These are phyloP conservation scores for Spondyliosoma cantharus DNA, from an alignment of 2,797 vertebrate genomes.

Conservation along the genomic window DNA sequence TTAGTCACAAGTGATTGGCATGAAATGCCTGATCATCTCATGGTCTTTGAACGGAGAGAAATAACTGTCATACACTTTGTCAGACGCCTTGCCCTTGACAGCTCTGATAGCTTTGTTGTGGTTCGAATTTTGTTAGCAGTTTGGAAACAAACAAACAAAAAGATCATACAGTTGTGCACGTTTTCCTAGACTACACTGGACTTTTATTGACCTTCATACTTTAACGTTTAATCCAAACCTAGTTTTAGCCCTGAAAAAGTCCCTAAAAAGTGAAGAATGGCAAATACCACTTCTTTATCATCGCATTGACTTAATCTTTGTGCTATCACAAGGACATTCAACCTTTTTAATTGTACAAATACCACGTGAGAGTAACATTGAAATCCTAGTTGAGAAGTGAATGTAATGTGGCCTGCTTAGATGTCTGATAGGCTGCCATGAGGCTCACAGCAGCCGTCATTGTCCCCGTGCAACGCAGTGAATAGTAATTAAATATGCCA, in stretches of 20 bases:
- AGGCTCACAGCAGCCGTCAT: slow-evolving; percentile 88
- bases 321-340: slow-evolving; percentile 28
- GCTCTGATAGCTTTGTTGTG: slow-evolving; percentile 21
- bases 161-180: not conserved
- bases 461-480: slow-evolving; percentile 89
- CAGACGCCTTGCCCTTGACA: slow-evolving; percentile 24
- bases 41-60: slow-evolving; percentile 36
- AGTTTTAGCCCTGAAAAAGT: slow-evolving; percentile 1
- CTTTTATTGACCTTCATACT: slow-evolving; percentile 22
- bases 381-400: slow-evolving; percentile 44
- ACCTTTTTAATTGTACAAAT: slow-evolving; percentile 27
- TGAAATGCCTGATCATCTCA: slow-evolving; percentile 62
- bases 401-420: slow-evolving; percentile 38
- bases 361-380: slow-evolving; percentile 27
- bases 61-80: slow-evolving; percentile 40
- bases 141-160: not conserved
- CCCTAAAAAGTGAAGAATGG: not conserved
- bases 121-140: slow-evolving; percentile 21
- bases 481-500: slow-evolving; percentile 94
- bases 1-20: slow-evolving; percentile 65
- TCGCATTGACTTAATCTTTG: slow-evolving; percentile 3
- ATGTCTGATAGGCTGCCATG: slow-evolving; percentile 79
- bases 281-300: not conserved
- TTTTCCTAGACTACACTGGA: slow-evolving; percentile 6
- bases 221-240: slow-evolving; percentile 3